Conservation (phyloP, 2,888 invertebrate species). For the Drosophila sordidapex region DNA sequence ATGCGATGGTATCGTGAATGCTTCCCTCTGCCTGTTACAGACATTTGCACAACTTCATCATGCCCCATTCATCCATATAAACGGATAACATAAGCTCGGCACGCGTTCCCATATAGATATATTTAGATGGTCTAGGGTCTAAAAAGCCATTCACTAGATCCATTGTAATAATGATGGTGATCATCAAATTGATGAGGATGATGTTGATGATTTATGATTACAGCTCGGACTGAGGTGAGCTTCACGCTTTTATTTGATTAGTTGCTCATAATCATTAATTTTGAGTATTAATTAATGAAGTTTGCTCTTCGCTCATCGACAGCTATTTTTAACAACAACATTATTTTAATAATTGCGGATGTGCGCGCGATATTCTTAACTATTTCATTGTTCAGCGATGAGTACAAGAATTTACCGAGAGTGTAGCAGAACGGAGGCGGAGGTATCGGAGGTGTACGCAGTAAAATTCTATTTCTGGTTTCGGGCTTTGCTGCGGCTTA, state of each 20-base stretch:
- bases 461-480: conserved; percentile 14
- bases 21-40: neutral
- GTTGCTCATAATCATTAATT: conserved; percentile 77
- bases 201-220: conserved; percentile 35
- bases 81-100: conserved; percentile 27
- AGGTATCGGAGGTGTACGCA: neutral
- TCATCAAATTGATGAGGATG: neutral
- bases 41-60: neutral
- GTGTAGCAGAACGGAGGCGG: neutral
- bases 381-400: conserved; percentile 36
- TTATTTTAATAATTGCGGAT: conserved; percentile 75
- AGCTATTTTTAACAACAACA: conserved; percentile 47
- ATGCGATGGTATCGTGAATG: neutral
- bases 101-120: conserved; percentile 29
- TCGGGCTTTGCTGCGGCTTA: neutral
- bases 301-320: conserved; percentile 43
- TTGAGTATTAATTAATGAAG: conserved; percentile 68
- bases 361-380: conserved; percentile 50
- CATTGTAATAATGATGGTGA: neutral
- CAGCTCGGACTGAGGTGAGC: conserved; percentile 20
- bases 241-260: conserved; percentile 76
- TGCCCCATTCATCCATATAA: neutral
- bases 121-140: conserved; percentile 1
- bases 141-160: conserved; percentile 31
- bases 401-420: neutral